Base-by-base conservation (phyloP, 1,140 invertebrate species). In the Bicyclus anynana region DNA sequence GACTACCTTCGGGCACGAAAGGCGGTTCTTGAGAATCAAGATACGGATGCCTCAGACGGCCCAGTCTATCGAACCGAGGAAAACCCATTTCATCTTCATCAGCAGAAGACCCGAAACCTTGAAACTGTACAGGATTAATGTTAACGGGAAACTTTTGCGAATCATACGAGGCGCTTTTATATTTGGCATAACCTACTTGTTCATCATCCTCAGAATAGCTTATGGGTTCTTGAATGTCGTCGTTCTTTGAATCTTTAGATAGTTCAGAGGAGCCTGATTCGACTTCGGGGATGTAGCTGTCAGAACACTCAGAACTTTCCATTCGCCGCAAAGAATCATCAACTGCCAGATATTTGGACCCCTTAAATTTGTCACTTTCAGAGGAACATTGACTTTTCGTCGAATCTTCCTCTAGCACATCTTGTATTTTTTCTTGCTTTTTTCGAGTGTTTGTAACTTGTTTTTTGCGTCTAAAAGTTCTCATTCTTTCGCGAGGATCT, bases 231-330 rank as follows among this genome's bases (percentile, higher is more conserved):
- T 86, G 88, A 40, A 67, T 72, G 74, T 91, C 84, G 53, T 81
- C 86, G 61, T 89, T 79, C 63, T 89, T 85, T 38, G 82, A 88
- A 65, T 89, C 88, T 68, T 91, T 91, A 1, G 91, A 91, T 53
- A 91, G 80, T 80, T 92, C 91, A 4, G 91, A 91, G 17, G 91
- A 91, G 5, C 90, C 90, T 2, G 92, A 93, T 74, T 93, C 92
- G 6, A 92, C 90, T 76, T 93, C 92, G 2, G 92, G 92, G 49
- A 92, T 77, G 69, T 93, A 93, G 42, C 92, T 92, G 64, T 93
- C 92, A 0, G 91, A 92, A 67, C 91, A 92, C 72, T 92, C 91
- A 0, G 91, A 91, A 60, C 91, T 92, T 60, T 92, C 91, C 59
- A 88, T 85, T 18, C 83, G 72, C 9, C 83, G 72, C 13, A 84